Evolutionary conservation across 2,888 invertebrate species (phyloP), one percentile per base, ranked within the genome.

Genomic region (Cetonia aurata): DNA sequence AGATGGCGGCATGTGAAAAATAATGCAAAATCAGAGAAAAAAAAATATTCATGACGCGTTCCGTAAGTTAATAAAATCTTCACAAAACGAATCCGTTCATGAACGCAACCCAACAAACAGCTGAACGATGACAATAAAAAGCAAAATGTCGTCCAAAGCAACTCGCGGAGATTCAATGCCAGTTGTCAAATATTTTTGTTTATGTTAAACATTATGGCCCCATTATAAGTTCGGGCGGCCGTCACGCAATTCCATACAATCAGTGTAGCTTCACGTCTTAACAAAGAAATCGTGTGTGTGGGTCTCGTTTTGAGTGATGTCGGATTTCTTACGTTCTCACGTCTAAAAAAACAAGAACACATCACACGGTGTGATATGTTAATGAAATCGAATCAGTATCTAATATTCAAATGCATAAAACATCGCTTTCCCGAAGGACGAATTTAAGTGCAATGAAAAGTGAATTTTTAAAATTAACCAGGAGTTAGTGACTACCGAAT

Each of bases 401-500:
- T 53, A 52, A 53, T 74, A 31, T 48, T 73, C 60, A 70, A 71
- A 70, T 74, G 70, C 72, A 72, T 75, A 73, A 74, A 72, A 73
- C 68, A 71, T 71, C 67, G 55, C 46, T 70, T 71, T 70, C 68
- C 71, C 75, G 74, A 77, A 77, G 74, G 76, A 75, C 76, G 68
- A 74, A 74, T 73, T 75, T 77, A 74, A 75, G 77, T 77, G 75
- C 75, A 74, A 76, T 77, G 78, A 77, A 75, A 75, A 75, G 75
- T 75, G 75, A 74, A 75, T 74, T 75, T 76, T 71, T 69, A 66
- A 66, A 72, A 73, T 73, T 75, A 71, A 76, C 69, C 72, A 75
- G 69, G 75, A 75, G 73, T 72, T 75, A 71, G 72, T 75, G 76
- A 78, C 78, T 79, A 77, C 80, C 78, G 78, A 80, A 79, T 80